phyloP scores from a whole-genome alignment of 1,140 invertebrate genomes.

The Pogonomyrmex californicus region DNA sequence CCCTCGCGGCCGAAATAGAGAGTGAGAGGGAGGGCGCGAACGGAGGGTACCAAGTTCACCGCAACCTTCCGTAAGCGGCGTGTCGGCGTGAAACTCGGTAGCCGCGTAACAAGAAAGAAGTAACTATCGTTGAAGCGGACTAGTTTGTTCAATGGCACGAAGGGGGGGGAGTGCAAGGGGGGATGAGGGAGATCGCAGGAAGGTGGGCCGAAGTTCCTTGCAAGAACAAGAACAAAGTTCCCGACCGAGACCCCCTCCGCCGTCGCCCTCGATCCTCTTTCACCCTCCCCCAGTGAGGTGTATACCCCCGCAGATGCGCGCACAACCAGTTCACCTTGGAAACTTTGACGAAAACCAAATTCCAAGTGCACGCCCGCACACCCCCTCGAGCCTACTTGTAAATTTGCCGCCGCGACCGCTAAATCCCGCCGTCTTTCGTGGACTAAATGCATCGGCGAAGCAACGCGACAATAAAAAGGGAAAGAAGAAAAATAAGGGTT shows the following conservation, averaged over 20 bases:
- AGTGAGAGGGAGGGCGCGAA: conserved; percentile 55
- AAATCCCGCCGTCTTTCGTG: conserved; percentile 7
- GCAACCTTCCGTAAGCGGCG: conserved; percentile 81
- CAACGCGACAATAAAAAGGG: not conserved
- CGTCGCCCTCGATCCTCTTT: conserved; percentile 78
- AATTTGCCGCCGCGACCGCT: conserved; percentile 36
- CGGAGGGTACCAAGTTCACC: conserved; percentile 83
- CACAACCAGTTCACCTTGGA: conserved; percentile 83
- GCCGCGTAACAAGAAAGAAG: conserved; percentile 85
- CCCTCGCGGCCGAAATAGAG: conserved; percentile 73
- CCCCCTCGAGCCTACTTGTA: conserved; percentile 45
- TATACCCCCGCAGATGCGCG: conserved; percentile 80
- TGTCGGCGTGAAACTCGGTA: conserved; percentile 84
- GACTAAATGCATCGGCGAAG: not conserved
- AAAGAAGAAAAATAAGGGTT: not conserved
- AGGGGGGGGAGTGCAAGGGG: conserved; percentile 35
- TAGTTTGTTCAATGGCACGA: conserved; percentile 87
- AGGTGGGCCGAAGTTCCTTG: conserved; percentile 84
- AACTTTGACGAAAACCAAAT: conserved; percentile 85
- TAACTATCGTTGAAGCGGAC: conserved; percentile 85
- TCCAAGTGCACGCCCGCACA: conserved; percentile 71
- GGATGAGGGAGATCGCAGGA: conserved; percentile 55
- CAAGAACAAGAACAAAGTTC: conserved; percentile 87
- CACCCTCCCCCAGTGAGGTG: conserved; percentile 70
- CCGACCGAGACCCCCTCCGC: conserved; percentile 75